Percentiles rank a stretch among this genome's conserved stretches.
phyloP scores from a whole-genome alignment of 2,797 vertebrate genomes.

The Avahi laniger region DNA sequence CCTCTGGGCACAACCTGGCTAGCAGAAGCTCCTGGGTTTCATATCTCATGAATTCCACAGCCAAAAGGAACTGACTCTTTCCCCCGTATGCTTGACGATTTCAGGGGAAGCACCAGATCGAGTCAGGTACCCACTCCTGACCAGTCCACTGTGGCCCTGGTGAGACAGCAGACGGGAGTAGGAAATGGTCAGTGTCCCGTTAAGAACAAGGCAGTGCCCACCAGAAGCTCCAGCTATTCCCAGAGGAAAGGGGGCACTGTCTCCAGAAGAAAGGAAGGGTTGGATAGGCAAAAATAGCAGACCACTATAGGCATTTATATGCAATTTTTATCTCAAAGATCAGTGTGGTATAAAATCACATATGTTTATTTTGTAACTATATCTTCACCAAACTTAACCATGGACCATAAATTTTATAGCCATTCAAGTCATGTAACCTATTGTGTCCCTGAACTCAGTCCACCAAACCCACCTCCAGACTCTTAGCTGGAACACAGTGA shows the following conservation, averaged over 20 bases:
- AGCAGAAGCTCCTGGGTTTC: not conserved
- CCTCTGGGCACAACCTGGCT: not conserved
- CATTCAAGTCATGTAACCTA: not conserved
- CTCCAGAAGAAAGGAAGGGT: not conserved
- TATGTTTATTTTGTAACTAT: conserved; percentile 13
- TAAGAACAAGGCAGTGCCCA: not conserved
- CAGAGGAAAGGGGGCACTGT: not conserved
- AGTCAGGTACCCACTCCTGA: not conserved
- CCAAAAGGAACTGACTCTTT: not conserved
- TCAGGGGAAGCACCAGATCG: not conserved
- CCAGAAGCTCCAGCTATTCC: not conserved
- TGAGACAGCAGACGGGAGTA: not conserved
- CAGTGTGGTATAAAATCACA: not conserved
- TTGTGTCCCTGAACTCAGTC: not conserved
- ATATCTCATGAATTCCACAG: not conserved
- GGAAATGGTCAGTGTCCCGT: not conserved
- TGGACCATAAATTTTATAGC: not conserved
- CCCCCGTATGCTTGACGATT: not conserved
- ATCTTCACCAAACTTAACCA: not conserved
- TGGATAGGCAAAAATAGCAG: not conserved
- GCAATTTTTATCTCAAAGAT: not conserved
- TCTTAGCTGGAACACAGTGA: not conserved
- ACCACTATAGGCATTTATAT: not conserved
- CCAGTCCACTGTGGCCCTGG: not conserved
- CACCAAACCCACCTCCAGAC: not conserved